Evolutionary conservation across 2,888 invertebrate genomes (phyloP), one percentile per base, ranked within the genome.

Genomic region (Ornithoptera priamus): DNA sequence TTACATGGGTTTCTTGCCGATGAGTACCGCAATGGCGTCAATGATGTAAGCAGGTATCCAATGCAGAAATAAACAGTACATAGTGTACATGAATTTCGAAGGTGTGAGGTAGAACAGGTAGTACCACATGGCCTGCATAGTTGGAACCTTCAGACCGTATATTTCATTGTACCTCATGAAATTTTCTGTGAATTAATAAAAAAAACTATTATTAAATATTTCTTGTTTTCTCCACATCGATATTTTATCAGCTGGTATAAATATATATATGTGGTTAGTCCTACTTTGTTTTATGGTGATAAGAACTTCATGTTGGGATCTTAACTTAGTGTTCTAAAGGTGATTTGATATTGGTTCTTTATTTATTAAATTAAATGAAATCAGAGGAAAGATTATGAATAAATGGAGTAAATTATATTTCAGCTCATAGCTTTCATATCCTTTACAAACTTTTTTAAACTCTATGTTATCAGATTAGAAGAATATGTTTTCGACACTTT

Each of bases 1-100:
- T 93, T 81, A 95, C 95, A 93, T 93, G 42, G 95, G 94, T 77
- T 94, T 93, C 78, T 93, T 95, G n/a, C 95, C 94, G 30, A 95
- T 83, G 62, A 94, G 83, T 0, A 93, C 73, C 0, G 92, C 88
- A 0, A 93, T 80, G 0, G 90, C 91, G 72, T 95, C 95, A 1
- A 94, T 86, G 6, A 95, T 75, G 67, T 95, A 91, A 0, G 95
- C 95, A 0, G 95, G 95, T 10, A 95, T 74, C 80, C 94, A 91
- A 72, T 95, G 95, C 24, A 94, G 80, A 66, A 95, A 88, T 73
- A 94, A 92, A 6, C 90, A 88, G 81, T 94, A 94, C 12, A 96
- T 71, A 1, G 84, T 80, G 77, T 94, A 94, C 7, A 94, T 64
- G 71, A 94, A 90, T 73, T 89, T 93, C 71, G 94, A 91, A 5